Base-by-base conservation (phyloP, 2,888 invertebrate genomes). In the Parelbella ahira region DNA sequence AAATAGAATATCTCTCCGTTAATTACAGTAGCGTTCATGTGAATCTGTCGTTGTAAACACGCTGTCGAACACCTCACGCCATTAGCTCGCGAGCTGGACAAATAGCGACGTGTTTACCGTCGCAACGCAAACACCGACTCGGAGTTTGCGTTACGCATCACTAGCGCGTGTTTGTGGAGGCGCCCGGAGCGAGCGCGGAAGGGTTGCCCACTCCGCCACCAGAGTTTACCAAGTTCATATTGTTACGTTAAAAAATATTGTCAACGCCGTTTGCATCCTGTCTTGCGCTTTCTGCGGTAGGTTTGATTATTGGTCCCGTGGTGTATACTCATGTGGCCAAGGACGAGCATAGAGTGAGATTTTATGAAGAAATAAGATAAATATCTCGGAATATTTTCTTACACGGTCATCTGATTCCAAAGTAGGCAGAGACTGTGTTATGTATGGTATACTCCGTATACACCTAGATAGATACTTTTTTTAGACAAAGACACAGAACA, bases 101-200 rank as follows among this genome's bases (percentile, higher is more conserved):
- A 87, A 86, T 76, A 84, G 77, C 76, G 68, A 78, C 69, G n/a
- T 73, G 77, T 65, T 86, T 84, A 73, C 79, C 58, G 75, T 80
- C 67, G 53, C 67, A 62, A 68, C 54, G 78, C 77, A 81, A 86
- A 86, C 72, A 84, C 80, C 82, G 84, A 82, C 82, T 68, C 68
- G 57, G 58, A 74, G 84, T 84, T 86, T 84, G 86, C 78, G 84
- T 87, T 86, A 81, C 82, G 87, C 87, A 87, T 87, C 87, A 87
- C 87, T 87, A 87, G 73, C 70, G 50, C 56, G 60, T 86, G 76
- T 87, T 86, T 87, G 78, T 58, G 59, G 65, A 71, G 60, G 63
- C 60, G 70, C 64, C 55, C 66, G 66, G 63, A 66, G 61, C 62
- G 68, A 68, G 63, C 58, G 75, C 68, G 70, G 74, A 80, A 86